Conservation (phyloP, 2,113 vertebrate species). For the Oceanodroma tethys region DNA sequence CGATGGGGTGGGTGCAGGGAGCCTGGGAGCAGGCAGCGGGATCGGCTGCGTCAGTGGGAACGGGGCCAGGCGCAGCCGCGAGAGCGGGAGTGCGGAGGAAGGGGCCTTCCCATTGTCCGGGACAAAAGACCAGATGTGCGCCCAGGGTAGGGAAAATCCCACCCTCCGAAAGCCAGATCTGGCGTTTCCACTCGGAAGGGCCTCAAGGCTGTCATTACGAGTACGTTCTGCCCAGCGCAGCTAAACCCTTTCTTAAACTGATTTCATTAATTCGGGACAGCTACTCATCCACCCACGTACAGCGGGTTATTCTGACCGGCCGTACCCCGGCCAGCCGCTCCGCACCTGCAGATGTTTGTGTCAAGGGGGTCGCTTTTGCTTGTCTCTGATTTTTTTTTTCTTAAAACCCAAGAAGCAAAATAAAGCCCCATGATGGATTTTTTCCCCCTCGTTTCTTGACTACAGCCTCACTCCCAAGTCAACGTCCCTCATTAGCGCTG, state of each 20-base stretch:
- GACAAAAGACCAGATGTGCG: not conserved
- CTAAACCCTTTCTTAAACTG: not conserved
- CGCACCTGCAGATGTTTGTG: not conserved
- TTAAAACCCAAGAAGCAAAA: not conserved
- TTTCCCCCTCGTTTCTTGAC: not conserved
- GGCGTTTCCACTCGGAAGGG: not conserved
- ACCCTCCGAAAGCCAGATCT: not conserved
- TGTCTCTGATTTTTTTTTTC: not conserved
- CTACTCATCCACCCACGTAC: fast-evolving
- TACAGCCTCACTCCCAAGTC: not conserved
- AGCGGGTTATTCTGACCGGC: not conserved
- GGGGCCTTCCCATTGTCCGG: not conserved
- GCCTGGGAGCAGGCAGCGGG: not conserved
- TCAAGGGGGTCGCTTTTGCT: not conserved
- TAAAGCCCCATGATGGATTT: not conserved
- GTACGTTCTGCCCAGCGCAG: not conserved
- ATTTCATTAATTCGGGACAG: not conserved
- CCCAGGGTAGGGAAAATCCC: not conserved
- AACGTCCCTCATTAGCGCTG: not conserved
- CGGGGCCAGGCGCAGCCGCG: not conserved
- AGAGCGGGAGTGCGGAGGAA: not conserved
- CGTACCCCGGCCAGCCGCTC: not conserved
- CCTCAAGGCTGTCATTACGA: not conserved
- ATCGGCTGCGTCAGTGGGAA: not conserved
- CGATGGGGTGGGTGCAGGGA: not conserved